Base-by-base conservation (phyloP, 2,113 vertebrate genomes). In the Tachuris rubrigastra region DNA sequence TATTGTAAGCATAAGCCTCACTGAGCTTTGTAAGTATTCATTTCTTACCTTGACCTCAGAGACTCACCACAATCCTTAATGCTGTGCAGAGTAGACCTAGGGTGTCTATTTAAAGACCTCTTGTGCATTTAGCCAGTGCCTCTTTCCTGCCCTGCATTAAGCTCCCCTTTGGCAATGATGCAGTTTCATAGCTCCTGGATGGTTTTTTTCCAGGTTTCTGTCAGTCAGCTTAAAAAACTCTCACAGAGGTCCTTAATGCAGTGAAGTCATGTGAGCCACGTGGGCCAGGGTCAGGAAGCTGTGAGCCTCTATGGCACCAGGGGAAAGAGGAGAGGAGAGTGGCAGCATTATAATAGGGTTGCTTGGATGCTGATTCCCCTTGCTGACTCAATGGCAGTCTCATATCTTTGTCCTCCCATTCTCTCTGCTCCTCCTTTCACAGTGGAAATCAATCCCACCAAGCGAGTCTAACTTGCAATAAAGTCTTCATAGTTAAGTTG, bases 171-270 rank as follows among this genome's bases (percentile, higher is more conserved):
- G 56, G 82, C 85, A 74, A 2, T 27, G 33, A 46, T 67, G 65
- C 81, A 19, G 4, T 89, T 90, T 89, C 76, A 37, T 53, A 73
- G 60, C 91, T 95, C 60, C 80, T 55, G 33, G 28, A 33, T 88
- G 42, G 0, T 2, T 55, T 89, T 73, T 82, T 76, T 80, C 68
- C 62, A 84, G 62, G 33, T 63, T 87, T 67, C 88, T 92, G 92
- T 93, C 94, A 93, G 75, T 97, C 91, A 94, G 66, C 76, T 90
- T 95, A 89, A 95, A 95, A 90, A 92, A 87, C 87, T 92, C 75
- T 92, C 73, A 25, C 71, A 31, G 75, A 89, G 65, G 82, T 95
- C 81, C 81, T 92, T 92, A 96, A 94, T 93, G 68, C 93, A 58
- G 83, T 63, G 59, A 78, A 76, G 66, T 73, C n/a, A 15, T 75